Conservation (phyloP, 2,888 invertebrate genomes). For the Alloscopus bannaensis region DNA sequence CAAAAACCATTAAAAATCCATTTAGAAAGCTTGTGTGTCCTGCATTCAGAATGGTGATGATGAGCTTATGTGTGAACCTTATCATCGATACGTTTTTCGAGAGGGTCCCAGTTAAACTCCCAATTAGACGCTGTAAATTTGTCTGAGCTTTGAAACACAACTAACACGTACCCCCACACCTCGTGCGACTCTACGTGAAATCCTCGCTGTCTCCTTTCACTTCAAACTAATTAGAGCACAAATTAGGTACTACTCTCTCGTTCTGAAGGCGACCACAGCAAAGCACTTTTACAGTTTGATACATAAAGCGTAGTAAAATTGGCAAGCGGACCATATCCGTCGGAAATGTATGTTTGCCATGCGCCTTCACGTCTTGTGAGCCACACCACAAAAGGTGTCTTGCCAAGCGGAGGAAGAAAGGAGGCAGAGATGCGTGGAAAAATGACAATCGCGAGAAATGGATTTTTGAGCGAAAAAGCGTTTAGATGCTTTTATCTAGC, state of each 20-base stretch:
- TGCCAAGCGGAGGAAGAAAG: too few relatives aligned
- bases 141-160: too few relatives aligned
- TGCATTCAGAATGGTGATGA: slow-evolving; percentile 31
- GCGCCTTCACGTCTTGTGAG: neutral
- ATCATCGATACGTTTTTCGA: slow-evolving; percentile 43
- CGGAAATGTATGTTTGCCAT: slow-evolving; percentile 28
- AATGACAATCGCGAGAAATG: too few relatives aligned
- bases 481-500: neutral
- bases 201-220: slow-evolving; percentile 58
- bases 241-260: slow-evolving; percentile 31
- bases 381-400: too few relatives aligned
- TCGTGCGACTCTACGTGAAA: too few relatives aligned
- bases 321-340: slow-evolving; percentile 34
- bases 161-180: too few relatives aligned
- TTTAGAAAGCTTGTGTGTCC: slow-evolving; percentile 47
- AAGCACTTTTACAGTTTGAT: neutral
- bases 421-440: too few relatives aligned
- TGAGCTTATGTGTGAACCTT: slow-evolving; percentile 17
- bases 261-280: slow-evolving; percentile 12
- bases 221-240: slow-evolving; percentile 58
- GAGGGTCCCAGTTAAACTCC: too few relatives aligned
- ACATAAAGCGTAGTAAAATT: neutral
- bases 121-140: too few relatives aligned
- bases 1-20: slow-evolving; percentile 33
- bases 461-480: too few relatives aligned